These are phyloP conservation scores for Dicyrtomina minuta DNA, from an alignment of 2,888 invertebrate species.

Conservation along the genomic window DNA sequence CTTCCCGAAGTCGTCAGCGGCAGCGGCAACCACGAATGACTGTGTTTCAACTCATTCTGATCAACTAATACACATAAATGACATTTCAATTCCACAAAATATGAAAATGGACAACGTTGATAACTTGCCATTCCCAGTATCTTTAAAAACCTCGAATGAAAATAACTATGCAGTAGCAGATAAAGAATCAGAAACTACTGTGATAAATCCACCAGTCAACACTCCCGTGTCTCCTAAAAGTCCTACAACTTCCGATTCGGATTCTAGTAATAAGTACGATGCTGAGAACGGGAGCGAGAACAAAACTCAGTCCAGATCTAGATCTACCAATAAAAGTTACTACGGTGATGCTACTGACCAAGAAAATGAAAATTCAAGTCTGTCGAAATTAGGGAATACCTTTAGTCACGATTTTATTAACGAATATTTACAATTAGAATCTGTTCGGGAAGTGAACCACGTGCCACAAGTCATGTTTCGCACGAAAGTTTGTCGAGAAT, in stretches of 20 bases:
- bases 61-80: no score
- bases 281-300: background rate
- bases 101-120: background rate
- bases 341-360: background rate
- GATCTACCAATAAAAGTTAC: no score
- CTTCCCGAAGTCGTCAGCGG: background rate
- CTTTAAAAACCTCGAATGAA: background rate
- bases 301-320: no score
- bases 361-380: background rate
- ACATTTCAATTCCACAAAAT: background rate
- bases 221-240: slow-evolving; percentile 20
- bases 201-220: slow-evolving; percentile 19
- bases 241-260: background rate
- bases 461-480: slow-evolving; percentile 15
- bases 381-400: no score
- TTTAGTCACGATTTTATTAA: slow-evolving; percentile 9
- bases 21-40: no score
- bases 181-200: background rate
- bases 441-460: slow-evolving; percentile 12
- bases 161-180: background rate
- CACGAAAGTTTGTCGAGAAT: background rate
- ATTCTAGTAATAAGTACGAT: background rate
- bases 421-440: slow-evolving; percentile 16
- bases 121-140: slow-evolving; percentile 3
- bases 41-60: no score